phyloP scores from a whole-genome alignment of 2,113 vertebrate genomes.

The Oreochromis niloticus region DNA sequence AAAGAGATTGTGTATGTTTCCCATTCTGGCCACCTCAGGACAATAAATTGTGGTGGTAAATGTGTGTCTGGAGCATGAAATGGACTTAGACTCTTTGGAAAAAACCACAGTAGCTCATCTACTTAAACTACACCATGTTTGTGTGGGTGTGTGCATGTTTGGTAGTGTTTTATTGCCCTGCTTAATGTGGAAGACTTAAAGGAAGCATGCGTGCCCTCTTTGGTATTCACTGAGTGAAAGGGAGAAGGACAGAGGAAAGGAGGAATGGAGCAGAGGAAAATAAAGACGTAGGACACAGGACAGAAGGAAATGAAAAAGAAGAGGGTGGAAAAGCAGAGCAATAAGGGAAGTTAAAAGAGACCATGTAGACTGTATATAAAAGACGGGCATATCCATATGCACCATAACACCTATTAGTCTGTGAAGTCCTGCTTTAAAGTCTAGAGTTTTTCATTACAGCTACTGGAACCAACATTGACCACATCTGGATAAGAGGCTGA shows the following conservation, averaged over 20 bases:
- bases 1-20: neutral
- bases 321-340: neutral
- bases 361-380: neutral
- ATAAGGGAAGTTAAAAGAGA: neutral
- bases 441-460: neutral
- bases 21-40: neutral
- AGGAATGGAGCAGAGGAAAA: neutral
- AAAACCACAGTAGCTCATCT: constrained; percentile 32
- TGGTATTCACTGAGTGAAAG: constrained; percentile 28
- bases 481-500: neutral
- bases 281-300: neutral
- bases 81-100: constrained; percentile 41
- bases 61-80: constrained; percentile 53
- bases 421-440: neutral
- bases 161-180: constrained; percentile 30
- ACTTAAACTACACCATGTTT: neutral
- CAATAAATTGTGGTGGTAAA: constrained; percentile 49
- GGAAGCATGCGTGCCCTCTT: constrained; percentile 29
- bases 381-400: neutral
- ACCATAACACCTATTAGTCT: neutral
- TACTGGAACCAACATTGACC: neutral
- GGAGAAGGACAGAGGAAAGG: neutral
- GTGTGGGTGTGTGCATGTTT: neutral
- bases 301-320: neutral
- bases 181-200: constrained; percentile 35